Conservation (phyloP, 2,888 invertebrate genomes). For the Cantharis lateralis region DNA sequence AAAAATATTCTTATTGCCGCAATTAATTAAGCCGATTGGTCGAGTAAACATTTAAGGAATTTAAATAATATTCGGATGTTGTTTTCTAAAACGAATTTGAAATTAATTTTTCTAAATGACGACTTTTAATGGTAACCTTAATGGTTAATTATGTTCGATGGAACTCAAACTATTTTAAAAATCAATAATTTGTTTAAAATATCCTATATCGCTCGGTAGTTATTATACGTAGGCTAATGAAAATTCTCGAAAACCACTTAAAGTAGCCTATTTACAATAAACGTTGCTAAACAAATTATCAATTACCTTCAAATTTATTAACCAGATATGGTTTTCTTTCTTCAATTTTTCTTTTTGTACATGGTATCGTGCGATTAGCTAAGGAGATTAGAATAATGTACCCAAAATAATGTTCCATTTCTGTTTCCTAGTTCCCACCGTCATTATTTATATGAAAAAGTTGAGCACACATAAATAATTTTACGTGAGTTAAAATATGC, state of each 20-base stretch:
- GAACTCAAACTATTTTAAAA: not conserved
- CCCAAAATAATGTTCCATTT: not conserved
- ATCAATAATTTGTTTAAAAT: not conserved
- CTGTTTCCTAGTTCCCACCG: not conserved
- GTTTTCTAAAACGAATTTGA: not conserved
- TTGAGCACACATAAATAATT: not conserved
- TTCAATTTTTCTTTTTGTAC: not conserved
- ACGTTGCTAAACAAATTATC: slow-evolving; percentile 30
- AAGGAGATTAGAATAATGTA: not conserved
- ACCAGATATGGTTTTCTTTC: not conserved
- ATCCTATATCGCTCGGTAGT: too few relatives aligned
- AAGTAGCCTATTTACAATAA: slow-evolving; percentile 25
- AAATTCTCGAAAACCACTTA: slow-evolving; percentile 36
- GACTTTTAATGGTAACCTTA: not conserved
- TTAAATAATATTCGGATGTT: not conserved
- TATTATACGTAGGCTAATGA: slow-evolving; percentile 30
- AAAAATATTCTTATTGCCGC: not conserved
- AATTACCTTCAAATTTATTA: slow-evolving; percentile 34
- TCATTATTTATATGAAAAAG: not conserved
- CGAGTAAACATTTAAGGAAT: not conserved
- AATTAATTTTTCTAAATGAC: not conserved
- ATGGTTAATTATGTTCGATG: not conserved
- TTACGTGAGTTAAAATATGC: not conserved
- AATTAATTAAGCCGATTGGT: not conserved
- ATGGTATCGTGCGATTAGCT: not conserved